These are phyloP conservation scores for Helarctos malayanus DNA, from an alignment of 2,797 vertebrate genomes.

Conservation along the genomic window DNA sequence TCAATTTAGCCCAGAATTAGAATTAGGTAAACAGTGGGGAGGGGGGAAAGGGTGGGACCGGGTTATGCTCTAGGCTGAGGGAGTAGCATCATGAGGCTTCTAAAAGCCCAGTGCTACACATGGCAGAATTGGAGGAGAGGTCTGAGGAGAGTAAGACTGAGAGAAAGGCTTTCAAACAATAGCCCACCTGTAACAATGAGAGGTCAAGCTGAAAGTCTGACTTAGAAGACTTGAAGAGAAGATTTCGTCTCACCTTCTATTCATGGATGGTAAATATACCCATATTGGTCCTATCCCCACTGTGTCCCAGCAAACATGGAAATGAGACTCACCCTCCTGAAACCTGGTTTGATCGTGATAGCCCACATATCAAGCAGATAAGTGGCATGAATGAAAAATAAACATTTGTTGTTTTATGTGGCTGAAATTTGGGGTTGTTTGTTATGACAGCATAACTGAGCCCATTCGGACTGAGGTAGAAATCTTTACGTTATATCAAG, in stretches of 20 bases:
- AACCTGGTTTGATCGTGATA: not conserved
- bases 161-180: not conserved
- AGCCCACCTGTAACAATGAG: not conserved
- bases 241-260: not conserved
- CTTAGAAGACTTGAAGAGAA: not conserved
- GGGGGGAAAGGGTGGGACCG: too few species aligned
- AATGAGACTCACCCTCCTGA: not conserved
- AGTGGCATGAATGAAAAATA: not conserved
- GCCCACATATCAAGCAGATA: not conserved
- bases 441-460: not conserved
- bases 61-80: not conserved
- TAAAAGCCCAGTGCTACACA: not conserved
- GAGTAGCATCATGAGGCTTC: not conserved
- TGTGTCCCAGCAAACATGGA: not conserved
- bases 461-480: not conserved
- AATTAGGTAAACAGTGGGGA: not conserved
- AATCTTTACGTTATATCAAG: not conserved
- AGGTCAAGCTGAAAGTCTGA: not conserved
- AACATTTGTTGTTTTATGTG: not conserved
- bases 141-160: not conserved
- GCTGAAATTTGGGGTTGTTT: not conserved
- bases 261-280: not conserved
- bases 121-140: not conserved
- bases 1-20: not conserved
- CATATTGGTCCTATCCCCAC: not conserved